Evolutionary conservation across 2,113 vertebrate species (phyloP), one percentile per base, ranked within the genome.

Genomic region (Albula glossodonta): DNA sequence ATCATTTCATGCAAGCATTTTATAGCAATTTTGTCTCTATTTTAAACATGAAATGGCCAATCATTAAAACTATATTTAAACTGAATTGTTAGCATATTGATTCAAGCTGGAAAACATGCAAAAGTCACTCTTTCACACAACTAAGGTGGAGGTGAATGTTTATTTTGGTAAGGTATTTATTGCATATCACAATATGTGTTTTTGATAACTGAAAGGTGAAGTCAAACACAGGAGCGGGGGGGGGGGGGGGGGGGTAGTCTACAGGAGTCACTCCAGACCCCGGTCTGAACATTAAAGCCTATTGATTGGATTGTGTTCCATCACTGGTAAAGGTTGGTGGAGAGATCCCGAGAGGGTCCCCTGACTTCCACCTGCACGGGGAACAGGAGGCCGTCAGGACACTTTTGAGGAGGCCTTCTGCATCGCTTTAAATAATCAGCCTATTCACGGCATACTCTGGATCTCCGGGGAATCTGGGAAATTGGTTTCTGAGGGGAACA

Each of bases 371-470:
- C 41, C 48, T 8, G 19, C 8, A 77, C 15, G 22, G 22, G 31
- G 82, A 63, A 66, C 52, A 41, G 31, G 17, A 52, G 41, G 82
- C 85, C 88, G 85, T 86, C 52, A 52, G 31, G 17, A 52, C 31
- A 81, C 85, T 88, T 86, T 86, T 88, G 51, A 84, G 84, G 70
- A 41, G 77, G 85, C 50, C 89, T 87, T 88, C 89, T 91, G 88
- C 87, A 91, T 90, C 86, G 87, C 91, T 93, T 92, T 93, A 90
- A 85, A 74, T 87, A 90, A 93, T 92, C 91, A 93, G 89, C 85
- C 84, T 87, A 88, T 84, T 51, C 70, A 85, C 77, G 41, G 78
- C 90, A 91, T 91, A 92, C 91, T 92, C 70, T 87, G 91, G 87
- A 91, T 90, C 88, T 88, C 31, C 31, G 31, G 87, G 89, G 90